Conservation (phyloP, 2,113 vertebrate genomes). For the Ursus arctos region DNA sequence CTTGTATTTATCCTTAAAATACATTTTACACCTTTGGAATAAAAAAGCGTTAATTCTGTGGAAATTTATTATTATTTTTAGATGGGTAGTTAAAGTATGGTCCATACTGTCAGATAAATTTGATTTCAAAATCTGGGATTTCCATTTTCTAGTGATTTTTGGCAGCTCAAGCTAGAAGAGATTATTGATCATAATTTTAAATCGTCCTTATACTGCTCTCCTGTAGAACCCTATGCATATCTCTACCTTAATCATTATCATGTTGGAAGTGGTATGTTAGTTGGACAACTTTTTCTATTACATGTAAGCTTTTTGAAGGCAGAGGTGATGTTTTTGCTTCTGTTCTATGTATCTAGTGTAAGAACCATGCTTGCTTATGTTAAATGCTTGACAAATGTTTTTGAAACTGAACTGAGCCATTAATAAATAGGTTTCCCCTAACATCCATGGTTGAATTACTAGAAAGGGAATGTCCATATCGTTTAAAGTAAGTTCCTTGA, state of each 20-base stretch:
- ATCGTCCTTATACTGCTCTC: neutral
- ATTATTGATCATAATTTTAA: constrained; percentile 3
- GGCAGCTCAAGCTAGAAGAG: neutral
- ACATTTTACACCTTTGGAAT: neutral
- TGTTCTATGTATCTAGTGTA: neutral
- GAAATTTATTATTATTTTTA: neutral
- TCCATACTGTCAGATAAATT: neutral
- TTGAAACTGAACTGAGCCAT: neutral
- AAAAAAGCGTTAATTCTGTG: neutral
- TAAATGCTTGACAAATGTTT: neutral
- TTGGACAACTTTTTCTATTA: neutral
- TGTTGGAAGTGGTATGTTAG: neutral
- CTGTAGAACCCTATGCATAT: neutral
- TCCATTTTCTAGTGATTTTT: neutral
- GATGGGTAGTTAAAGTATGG: neutral
- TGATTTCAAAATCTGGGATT: neutral
- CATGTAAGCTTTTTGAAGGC: neutral
- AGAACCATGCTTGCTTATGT: neutral
- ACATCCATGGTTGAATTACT: neutral
- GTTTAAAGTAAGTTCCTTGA: neutral
- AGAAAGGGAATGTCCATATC: neutral
- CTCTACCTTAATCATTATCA: neutral
- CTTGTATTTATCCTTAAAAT: neutral
- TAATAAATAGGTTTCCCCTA: neutral
- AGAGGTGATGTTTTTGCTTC: neutral